Conservation (phyloP, 2,888 invertebrate species). For the Galerucella nymphaeae region DNA sequence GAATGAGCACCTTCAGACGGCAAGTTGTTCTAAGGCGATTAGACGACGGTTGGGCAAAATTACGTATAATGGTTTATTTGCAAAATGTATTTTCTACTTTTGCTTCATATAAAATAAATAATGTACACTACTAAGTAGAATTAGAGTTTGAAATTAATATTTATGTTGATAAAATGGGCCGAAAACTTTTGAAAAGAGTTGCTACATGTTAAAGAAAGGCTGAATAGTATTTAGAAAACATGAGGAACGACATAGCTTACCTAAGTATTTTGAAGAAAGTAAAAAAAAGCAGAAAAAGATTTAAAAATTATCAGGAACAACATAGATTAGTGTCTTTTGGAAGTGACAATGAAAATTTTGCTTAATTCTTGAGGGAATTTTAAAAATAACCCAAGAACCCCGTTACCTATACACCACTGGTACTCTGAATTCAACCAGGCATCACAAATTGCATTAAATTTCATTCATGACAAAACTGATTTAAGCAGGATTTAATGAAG, state of each 20-base stretch:
- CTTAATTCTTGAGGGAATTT: too few relatives aligned
- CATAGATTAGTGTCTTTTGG: too few relatives aligned
- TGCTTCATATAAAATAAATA: neutral
- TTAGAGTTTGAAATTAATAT: neutral
- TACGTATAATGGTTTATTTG: neutral
- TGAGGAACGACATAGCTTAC: too few relatives aligned
- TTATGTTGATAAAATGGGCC: too few relatives aligned
- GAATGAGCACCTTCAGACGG: slow-evolving; percentile 15
- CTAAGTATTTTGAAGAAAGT: too few relatives aligned
- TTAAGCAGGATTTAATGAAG: neutral
- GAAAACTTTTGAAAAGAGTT: too few relatives aligned
- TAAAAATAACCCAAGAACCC: too few relatives aligned
- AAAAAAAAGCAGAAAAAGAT: too few relatives aligned
- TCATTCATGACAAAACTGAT: neutral
- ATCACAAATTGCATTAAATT: neutral
- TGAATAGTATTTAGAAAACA: too few relatives aligned
- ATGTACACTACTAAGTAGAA: neutral
- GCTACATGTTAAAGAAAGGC: too few relatives aligned
- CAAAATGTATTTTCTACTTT: neutral
- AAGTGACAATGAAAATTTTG: too few relatives aligned
- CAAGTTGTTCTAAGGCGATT: slow-evolving; percentile 23
- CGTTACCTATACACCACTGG: neutral
- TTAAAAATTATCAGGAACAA: too few relatives aligned
- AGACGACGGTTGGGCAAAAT: neutral
- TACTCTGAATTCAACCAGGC: neutral